These are phyloP conservation scores for Calameuta idolon DNA, from an alignment of 2,888 invertebrate species.

Conservation along the genomic window DNA sequence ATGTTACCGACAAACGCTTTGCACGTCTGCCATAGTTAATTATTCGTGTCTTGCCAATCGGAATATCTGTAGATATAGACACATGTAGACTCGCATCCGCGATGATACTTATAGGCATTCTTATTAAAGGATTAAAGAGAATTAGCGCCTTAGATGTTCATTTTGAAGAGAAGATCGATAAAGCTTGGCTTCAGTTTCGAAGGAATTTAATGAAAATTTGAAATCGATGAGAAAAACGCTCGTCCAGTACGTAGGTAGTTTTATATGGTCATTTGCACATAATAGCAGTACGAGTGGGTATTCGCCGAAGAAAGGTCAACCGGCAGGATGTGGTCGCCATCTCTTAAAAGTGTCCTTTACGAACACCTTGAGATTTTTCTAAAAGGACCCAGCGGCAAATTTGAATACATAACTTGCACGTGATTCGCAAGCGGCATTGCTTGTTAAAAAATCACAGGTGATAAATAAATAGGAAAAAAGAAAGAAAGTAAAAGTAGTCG, in stretches of 20 bases:
- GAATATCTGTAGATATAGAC: background rate
- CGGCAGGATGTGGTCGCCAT: conserved; percentile 17
- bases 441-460: background rate
- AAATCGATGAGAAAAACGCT: background rate
- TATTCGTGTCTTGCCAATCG: background rate
- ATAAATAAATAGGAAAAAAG: too few species aligned
- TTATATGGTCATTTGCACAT: background rate
- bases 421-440: conserved; percentile 4
- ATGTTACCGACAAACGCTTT: conserved; percentile 33
- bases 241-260: background rate
- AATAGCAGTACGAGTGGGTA: conserved; percentile 7
- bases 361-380: background rate
- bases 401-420: conserved; percentile 30
- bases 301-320: conserved; percentile 34
- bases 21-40: background rate
- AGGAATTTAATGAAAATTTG: background rate
- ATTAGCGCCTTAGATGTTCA: background rate
- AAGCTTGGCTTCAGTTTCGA: background rate
- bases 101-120: background rate
- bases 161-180: background rate
- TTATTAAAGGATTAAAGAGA: background rate
- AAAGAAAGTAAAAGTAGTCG: too few species aligned
- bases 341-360: background rate
- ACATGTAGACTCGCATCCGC: background rate
- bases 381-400: conserved; percentile 15